Evolutionary conservation across 2,113 vertebrate genomes (phyloP).

Genomic region (Dolichotis patagonum): DNA sequence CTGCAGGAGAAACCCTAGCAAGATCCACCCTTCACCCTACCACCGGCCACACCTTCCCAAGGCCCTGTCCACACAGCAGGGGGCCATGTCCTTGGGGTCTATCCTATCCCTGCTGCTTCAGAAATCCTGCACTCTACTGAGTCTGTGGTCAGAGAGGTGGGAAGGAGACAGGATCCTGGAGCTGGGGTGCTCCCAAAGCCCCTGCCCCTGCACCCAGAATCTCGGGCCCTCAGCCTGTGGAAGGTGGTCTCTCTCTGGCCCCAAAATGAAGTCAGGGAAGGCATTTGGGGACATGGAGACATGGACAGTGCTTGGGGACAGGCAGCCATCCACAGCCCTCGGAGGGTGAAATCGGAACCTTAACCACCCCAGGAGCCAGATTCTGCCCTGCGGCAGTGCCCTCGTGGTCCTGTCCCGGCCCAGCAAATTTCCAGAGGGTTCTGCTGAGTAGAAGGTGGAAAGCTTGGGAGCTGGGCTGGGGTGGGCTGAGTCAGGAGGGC

Average conservation of each 20-base stretch:
- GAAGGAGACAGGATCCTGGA: neutral
- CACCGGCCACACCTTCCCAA: neutral
- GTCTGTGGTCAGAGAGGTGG: neutral
- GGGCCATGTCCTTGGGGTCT: neutral
- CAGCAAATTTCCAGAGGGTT: neutral
- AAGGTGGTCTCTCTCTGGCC: neutral
- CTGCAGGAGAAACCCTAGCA: neutral
- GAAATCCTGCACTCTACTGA: neutral
- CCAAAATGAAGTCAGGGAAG: constrained; percentile 54
- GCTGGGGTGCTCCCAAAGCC: neutral
- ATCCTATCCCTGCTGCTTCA: neutral
- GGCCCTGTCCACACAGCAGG: neutral
- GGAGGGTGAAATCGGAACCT: constrained; percentile 42
- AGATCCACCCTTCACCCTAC: accelerated
- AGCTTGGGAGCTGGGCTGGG: neutral
- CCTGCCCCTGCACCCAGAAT: neutral
- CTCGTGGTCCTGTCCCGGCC: neutral
- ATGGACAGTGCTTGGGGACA: constrained; percentile 12
- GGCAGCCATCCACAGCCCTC: constrained; percentile 23
- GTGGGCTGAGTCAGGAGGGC: neutral
- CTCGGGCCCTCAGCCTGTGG: neutral
- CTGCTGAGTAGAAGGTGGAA: neutral
- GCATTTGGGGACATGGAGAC: constrained; percentile 34
- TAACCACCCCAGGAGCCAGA: constrained; percentile 33
- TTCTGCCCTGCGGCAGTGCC: neutral